phyloP scores from a whole-genome alignment of 2,888 invertebrate species.

The Diarsia dahlii region DNA sequence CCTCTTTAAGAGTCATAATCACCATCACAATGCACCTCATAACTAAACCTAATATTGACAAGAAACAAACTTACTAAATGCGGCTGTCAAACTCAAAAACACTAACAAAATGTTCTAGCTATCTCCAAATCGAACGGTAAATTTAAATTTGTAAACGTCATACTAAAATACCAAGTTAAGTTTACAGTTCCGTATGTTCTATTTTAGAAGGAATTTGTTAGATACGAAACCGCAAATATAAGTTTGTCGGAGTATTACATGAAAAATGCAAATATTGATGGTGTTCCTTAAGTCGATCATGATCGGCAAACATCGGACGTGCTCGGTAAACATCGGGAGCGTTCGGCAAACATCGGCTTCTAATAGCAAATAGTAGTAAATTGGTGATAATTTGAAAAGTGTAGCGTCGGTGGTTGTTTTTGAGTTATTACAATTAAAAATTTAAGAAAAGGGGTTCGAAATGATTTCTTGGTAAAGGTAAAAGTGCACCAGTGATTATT shows the following conservation, averaged over 20 bases:
- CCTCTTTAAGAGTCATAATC: conserved; percentile 63
- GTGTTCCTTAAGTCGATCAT: conserved; percentile 71
- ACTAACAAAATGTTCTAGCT: background rate
- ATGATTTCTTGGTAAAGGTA: background rate
- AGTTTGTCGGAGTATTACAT: conserved; percentile 51
- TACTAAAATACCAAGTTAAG: conserved; percentile 50
- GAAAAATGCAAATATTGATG: conserved; percentile 67
- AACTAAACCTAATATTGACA: conserved; percentile 64
- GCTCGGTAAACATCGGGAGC: conserved; percentile 62
- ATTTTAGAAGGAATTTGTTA: background rate
- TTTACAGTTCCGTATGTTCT: conserved; percentile 20
- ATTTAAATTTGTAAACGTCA: conserved; percentile 50
- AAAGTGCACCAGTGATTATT: background rate
- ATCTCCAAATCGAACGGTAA: conserved; percentile 14
- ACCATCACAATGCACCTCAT: conserved; percentile 66
- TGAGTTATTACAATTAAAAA: conserved; percentile 57
- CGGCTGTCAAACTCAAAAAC: conserved; percentile 8
- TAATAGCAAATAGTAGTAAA: conserved; percentile 62
- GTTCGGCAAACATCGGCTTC: conserved; percentile 62
- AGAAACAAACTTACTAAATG: conserved; percentile 53
- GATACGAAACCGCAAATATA: conserved; percentile 33
- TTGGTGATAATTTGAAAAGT: conserved; percentile 73
- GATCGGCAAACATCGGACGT: conserved; percentile 70
- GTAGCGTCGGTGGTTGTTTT: conserved; percentile 65
- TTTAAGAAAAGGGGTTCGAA: conserved; percentile 23